Evolutionary conservation across 2,888 invertebrate genomes (phyloP), one percentile per base, ranked within the genome.

Genomic region (Cerceris rybyensis): DNA sequence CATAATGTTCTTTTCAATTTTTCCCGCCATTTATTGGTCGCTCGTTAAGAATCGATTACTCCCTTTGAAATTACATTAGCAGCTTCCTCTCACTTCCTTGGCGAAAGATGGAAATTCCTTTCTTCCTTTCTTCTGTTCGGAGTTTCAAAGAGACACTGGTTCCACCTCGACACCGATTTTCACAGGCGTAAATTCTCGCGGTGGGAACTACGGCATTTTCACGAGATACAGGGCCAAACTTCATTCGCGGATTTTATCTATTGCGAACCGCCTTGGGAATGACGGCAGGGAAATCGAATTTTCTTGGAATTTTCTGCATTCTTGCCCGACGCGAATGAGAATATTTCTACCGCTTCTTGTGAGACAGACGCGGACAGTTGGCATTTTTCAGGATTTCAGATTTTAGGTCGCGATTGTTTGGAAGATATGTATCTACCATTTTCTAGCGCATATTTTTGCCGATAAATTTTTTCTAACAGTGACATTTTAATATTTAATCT

Each of bases 281-380:
- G 65, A 66, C 63, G 50, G 52, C 57, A n/a, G 41, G 61, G 61
- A 76, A 77, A 75, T 83, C 75, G 81, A 83, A 83, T 83, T 72
- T 58, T 67, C 65, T 13, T 39, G 54, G 75, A 70, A 70, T 65
- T 68, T 55, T 42, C 65, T 7, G 7, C 55, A 50, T 50, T 75
- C 64, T 52, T 16, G 46, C 65, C 57, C 43, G 9, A 8, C 41
- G 11, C 13, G 9, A 43, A 57, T 39, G 58, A 54, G 28, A 28
- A 28, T 17, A 11, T 46, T 59, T 28, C 42, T 28, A n/a, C 13
- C 55, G 14, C 66, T 63, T 42, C 39, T 7, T 50, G 9, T 46
- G 13, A 28, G 11, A 41, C 16, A 9, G 8, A 17, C 2, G 16
- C 8, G 46, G n/a, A 13, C 2, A 28, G 28, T 42, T 43, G 11